Conservation (phyloP, 2,888 invertebrate genomes). For the Clitarchus hookeri region DNA sequence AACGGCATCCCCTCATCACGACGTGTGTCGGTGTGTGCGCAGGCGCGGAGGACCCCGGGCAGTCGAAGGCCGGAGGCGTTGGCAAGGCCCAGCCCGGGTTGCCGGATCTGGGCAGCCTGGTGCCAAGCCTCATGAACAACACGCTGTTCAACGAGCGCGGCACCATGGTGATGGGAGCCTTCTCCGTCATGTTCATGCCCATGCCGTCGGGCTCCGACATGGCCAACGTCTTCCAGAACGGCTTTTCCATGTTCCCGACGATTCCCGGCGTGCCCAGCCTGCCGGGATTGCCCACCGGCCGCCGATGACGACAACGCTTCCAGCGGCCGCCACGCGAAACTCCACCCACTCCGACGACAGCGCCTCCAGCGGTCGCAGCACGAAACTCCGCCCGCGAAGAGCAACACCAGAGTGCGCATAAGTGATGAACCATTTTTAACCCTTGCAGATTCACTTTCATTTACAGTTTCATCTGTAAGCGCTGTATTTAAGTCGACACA, state of each 20-base stretch:
- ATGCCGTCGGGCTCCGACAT: conserved; percentile 20
- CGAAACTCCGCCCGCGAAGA: too few relatives aligned
- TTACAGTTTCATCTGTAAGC: too few relatives aligned
- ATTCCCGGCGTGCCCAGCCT: background rate
- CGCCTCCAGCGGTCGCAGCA: too few relatives aligned
- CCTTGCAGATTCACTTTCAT: too few relatives aligned
- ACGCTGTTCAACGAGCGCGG: conserved; percentile 21
- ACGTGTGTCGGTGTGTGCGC: background rate
- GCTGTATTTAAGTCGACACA: too few relatives aligned
- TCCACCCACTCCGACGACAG: too few relatives aligned
- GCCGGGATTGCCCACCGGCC: background rate
- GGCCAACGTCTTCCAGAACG: conserved; percentile 17
- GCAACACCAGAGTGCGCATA: too few relatives aligned
- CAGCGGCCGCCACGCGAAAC: too few relatives aligned
- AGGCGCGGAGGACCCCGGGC: background rate
- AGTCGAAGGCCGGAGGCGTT: background rate
- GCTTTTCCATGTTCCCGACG: background rate
- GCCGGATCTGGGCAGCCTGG: background rate
- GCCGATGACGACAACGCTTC: background rate
- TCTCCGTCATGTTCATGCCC: conserved; percentile 18
- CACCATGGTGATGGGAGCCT: conserved; percentile 17
- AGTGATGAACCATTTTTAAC: too few relatives aligned
- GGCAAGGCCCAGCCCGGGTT: background rate
- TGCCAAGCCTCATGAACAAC: conserved; percentile 15
- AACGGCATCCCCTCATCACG: too few relatives aligned